Base-by-base conservation (phyloP, 2,888 invertebrate species). In the Enchytraeus crypticus region DNA sequence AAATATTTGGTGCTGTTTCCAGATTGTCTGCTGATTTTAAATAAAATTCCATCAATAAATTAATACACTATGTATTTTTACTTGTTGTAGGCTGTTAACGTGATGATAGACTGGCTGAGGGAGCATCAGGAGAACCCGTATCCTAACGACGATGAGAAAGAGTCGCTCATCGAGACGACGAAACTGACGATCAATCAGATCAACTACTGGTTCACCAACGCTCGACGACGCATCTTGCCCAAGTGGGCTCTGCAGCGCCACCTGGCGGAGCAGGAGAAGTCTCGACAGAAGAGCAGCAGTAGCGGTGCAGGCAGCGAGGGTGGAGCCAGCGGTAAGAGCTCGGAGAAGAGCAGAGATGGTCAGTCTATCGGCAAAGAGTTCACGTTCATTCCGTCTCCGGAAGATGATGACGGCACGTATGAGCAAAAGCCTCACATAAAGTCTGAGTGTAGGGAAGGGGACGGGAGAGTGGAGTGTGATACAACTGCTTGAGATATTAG, bases 121-220 rank as follows among this genome's bases (percentile, higher is more conserved):
- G 73, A 74, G 57, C 78, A 78, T 70, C 76, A 76, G 66, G 77
- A 77, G 68, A 78, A 78, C 63, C 78, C 78, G 0, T 78, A 78
- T 64, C 78, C 78, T 14, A 78, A 77, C 61, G 78, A 78, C 59
- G 77, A 77, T 53, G 78, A 78, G 70, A 78, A 78, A 63, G 76
- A 77, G 33, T 74, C 75, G 74, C 65, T 78, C 33, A 76, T 78
- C 53, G 73, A 74, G 66, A 74, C 76, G 66, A 78, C 78, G 21
- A 75, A 76, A 58, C 70, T 78, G 3, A 74, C 77, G 3, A 78
- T 78, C 57, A 77, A 76, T 64, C 78, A 78, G 66, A 77, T 78
- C 59, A 78, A 78, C 70, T 78, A 78, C 66, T 78, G 78, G 78
- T 78, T 78, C 66, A 78, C 78, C 29, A 78, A 78, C 61, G 78